A percentile compares a stretch with the other conserved stretches of the same genome.
phyloP scores from a whole-genome alignment of 2,113 vertebrate species.

The Vanacampus margaritifer region DNA sequence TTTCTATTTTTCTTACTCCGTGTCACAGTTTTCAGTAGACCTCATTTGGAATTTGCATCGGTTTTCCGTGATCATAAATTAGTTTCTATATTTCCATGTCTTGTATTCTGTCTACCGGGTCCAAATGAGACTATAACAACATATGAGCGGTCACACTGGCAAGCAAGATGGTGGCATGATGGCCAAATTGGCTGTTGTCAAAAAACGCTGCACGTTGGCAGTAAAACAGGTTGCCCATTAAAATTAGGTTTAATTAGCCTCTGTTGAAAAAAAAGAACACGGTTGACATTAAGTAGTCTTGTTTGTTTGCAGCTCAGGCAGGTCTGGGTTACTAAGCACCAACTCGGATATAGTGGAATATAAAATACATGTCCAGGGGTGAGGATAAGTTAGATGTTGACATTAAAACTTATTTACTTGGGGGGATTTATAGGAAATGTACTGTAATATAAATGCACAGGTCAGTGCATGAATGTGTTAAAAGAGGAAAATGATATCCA shows the following conservation, averaged over 20 bases:
- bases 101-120: slow-evolving; percentile 1
- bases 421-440: neutral
- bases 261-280: neutral
- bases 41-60: slow-evolving; percentile 1
- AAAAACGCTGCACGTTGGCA: neutral
- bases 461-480: neutral
- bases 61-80: slow-evolving; percentile 8
- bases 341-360: neutral
- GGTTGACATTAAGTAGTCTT: neutral
- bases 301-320: slow-evolving; percentile 6
- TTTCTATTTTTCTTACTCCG: slow-evolving; percentile 6
- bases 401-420: neutral
- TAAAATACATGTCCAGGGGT: neutral
- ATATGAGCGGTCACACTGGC: neutral
- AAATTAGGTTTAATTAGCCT: slow-evolving; percentile 4
- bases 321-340: neutral
- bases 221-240: neutral
- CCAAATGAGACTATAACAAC: slow-evolving; percentile 3
- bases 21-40: neutral
- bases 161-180: neutral
- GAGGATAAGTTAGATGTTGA: neutral
- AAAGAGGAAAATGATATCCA: neutral
- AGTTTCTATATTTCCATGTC: slow-evolving; percentile 12
- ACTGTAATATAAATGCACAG: neutral
- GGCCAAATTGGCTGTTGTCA: slow-evolving; percentile 6